Percentiles rank a stretch among this genome's conserved stretches.
These are phyloP conservation scores for Heliconius sara DNA, from an alignment of 2,888 invertebrate genomes.

Conservation along the genomic window DNA sequence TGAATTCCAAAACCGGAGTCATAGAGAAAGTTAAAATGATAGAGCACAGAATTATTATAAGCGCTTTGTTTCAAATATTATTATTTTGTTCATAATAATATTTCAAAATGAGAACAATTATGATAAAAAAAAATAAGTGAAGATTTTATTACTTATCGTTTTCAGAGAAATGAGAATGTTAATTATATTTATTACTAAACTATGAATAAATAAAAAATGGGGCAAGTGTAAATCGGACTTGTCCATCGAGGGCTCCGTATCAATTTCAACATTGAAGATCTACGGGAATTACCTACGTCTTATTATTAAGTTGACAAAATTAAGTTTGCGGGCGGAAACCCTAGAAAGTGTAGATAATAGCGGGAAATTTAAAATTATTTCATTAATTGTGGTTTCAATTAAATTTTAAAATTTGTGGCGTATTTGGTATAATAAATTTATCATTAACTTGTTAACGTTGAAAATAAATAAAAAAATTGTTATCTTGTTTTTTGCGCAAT, in stretches of 20 bases:
- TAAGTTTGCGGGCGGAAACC: too few relatives aligned
- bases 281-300: too few relatives aligned
- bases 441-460: neutral
- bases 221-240: too few relatives aligned
- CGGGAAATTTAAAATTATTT: too few relatives aligned
- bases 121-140: neutral
- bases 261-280: too few relatives aligned
- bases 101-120: neutral
- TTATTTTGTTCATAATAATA: neutral
- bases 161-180: neutral
- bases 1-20: slow-evolving; percentile 63
- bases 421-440: neutral
- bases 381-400: too few relatives aligned
- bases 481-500: neutral
- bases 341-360: too few relatives aligned
- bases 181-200: neutral
- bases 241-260: too few relatives aligned
- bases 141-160: neutral
- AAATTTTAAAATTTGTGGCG: too few relatives aligned
- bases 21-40: slow-evolving; percentile 69
- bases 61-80: neutral
- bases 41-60: slow-evolving; percentile 23
- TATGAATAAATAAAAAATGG: neutral
- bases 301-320: too few relatives aligned
- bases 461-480: too few relatives aligned